Percentiles rank a stretch among this genome's conserved stretches.
phyloP scores from a whole-genome alignment of 53 echinoderm and acorn worm genomes.

The Echinometra lucunter region DNA sequence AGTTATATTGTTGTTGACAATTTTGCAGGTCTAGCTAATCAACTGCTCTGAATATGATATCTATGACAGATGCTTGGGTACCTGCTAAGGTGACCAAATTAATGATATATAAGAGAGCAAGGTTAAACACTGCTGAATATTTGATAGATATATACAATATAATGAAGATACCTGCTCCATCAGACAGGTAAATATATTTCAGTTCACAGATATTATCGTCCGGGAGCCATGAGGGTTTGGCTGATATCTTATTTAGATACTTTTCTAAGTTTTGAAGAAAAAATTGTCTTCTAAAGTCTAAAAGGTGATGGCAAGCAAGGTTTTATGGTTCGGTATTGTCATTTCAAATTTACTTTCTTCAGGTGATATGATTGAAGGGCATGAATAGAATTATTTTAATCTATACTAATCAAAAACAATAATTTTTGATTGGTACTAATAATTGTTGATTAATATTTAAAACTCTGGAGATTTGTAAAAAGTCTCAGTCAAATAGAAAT shows the following conservation, averaged over 20 bases:
- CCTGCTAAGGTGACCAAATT: neutral
- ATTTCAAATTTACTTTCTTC: neutral
- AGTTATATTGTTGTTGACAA: neutral
- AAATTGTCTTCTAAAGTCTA: neutral
- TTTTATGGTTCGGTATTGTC: neutral
- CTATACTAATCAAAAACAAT: neutral
- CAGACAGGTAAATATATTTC: neutral
- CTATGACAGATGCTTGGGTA: neutral
- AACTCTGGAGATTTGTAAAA: neutral
- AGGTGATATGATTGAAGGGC: neutral
- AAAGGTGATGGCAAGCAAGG: neutral
- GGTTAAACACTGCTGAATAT: slow-evolving; percentile 1
- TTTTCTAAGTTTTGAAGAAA: neutral
- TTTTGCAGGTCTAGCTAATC: neutral
- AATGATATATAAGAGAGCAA: neutral
- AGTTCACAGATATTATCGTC: neutral
- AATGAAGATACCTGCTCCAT: neutral
- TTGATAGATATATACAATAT: neutral
- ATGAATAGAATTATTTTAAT: neutral
- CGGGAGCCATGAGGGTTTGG: neutral
- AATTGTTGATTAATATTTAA: neutral
- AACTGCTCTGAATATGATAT: neutral
- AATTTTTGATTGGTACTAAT: neutral
- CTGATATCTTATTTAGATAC: neutral
- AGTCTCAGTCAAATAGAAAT: neutral